A percentile compares a stretch with the other conserved stretches of the same genome.
Conservation (phyloP, 1,140 invertebrate genomes). For the Psilanteris sp. region DNA sequence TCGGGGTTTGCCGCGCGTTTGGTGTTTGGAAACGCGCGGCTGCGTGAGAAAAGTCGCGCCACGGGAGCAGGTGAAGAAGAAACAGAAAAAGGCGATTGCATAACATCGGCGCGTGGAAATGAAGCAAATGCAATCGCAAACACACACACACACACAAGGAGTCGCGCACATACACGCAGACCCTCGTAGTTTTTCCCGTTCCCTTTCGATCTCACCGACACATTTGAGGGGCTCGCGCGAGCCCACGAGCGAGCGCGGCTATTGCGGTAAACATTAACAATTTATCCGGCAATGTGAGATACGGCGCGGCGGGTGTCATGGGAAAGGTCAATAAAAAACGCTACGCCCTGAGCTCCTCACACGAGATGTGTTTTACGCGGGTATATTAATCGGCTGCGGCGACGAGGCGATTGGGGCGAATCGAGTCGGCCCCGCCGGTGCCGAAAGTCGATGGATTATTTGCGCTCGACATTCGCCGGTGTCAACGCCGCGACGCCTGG, state of each 20-base stretch:
- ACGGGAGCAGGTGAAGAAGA: conserved; percentile 15
- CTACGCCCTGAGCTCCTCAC: conserved; percentile 30
- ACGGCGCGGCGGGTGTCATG: conserved; percentile 47
- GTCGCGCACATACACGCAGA: conserved; percentile 6
- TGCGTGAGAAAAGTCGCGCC: conserved; percentile 32
- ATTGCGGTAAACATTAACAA: conserved; percentile 50
- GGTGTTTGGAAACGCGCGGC: conserved; percentile 14
- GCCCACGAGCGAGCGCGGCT: neutral
- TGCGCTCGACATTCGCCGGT: too few species aligned
- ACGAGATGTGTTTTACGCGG: conserved; percentile 38
- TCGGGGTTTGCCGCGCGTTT: conserved; percentile 8
- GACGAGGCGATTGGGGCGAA: too few species aligned
- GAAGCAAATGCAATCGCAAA: too few species aligned
- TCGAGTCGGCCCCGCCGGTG: too few species aligned
- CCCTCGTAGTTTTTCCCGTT: conserved; percentile 30
- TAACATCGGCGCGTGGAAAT: conserved; percentile 34
- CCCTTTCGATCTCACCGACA: conserved; percentile 25
- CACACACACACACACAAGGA: too few species aligned
- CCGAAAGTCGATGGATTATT: too few species aligned
- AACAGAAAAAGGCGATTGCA: conserved; percentile 42
- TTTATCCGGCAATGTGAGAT: conserved; percentile 41
- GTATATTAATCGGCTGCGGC: too few species aligned
- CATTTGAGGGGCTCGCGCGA: neutral
- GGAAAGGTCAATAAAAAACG: conserved; percentile 61
- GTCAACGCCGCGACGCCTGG: too few species aligned